Evolutionary conservation across 1,140 invertebrate species (phyloP).

Genomic region (Chelonus insularis): DNA sequence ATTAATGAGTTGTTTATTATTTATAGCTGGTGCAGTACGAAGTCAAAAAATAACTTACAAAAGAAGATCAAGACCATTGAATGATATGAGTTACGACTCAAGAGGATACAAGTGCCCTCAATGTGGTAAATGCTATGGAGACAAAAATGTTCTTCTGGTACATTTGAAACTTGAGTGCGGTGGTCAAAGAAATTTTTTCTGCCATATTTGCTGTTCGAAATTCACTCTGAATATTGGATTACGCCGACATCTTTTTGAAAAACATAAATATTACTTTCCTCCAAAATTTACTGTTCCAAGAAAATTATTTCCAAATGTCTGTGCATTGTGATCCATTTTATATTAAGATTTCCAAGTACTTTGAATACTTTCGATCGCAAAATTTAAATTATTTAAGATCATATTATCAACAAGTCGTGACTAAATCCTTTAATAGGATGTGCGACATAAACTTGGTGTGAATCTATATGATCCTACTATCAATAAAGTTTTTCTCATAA

Average conservation of each 20-base stretch:
- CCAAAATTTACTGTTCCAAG: constrained; percentile 42
- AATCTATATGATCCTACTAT: too few species aligned
- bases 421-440: too few species aligned
- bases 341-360: too few species aligned
- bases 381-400: too few species aligned
- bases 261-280: constrained; percentile 47
- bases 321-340: not conserved
- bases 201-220: constrained; percentile 53
- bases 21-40: constrained; percentile 14
- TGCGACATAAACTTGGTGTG: too few species aligned
- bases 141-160: constrained; percentile 56
- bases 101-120: constrained; percentile 47
- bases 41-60: not conserved
- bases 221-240: constrained; percentile 56
- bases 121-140: constrained; percentile 61
- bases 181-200: constrained; percentile 56
- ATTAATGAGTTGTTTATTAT: constrained; percentile 2
- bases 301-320: constrained; percentile 32
- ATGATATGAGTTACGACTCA: constrained; percentile 17
- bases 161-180: constrained; percentile 63
- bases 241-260: constrained; percentile 46
- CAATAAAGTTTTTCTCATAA: too few species aligned
- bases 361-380: too few species aligned
- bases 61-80: constrained; percentile 29
- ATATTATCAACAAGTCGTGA: too few species aligned